A percentile compares a stretch with the other conserved stretches of the same genome.
Evolutionary conservation across 2,888 invertebrate genomes (phyloP).

Genomic region (Tenodera sinensis): DNA sequence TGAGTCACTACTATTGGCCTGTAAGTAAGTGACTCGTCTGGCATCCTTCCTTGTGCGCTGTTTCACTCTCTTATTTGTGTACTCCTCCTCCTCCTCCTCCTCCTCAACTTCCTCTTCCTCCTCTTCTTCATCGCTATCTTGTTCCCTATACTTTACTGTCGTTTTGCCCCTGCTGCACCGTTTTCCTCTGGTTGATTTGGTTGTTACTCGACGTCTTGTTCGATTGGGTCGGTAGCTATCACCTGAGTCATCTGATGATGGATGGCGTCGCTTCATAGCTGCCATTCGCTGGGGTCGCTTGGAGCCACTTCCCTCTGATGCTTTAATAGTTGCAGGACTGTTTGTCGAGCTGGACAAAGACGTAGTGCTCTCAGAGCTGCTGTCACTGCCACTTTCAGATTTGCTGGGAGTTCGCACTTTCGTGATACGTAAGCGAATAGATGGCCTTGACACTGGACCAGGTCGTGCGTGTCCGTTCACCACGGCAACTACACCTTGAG

Average conservation of each 20-base stretch:
- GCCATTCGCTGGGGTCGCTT: not conserved
- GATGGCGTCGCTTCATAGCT: slow-evolving; percentile 14
- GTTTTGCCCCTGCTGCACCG: not conserved
- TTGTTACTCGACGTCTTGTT: not conserved
- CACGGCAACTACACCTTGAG: not conserved
- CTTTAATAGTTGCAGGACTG: not conserved
- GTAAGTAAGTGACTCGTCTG: not conserved
- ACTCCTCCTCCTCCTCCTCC: not conserved
- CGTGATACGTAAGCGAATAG: slow-evolving; percentile 26
- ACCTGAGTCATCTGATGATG: slow-evolving; percentile 47
- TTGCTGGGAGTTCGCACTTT: not conserved
- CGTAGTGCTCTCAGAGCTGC: not conserved
- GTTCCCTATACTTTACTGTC: not conserved
- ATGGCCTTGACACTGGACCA: slow-evolving; percentile 21
- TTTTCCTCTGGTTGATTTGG: not conserved
- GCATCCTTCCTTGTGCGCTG: not conserved
- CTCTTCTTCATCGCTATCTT: not conserved
- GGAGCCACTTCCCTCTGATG: not conserved
- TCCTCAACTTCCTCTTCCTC: too few relatives aligned
- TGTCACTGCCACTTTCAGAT: not conserved
- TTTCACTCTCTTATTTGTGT: not conserved
- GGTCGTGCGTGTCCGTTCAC: slow-evolving; percentile 12
- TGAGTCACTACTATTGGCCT: not conserved
- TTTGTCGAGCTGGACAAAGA: not conserved
- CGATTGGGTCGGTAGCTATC: slow-evolving; percentile 53